Conservation (phyloP, 2,113 vertebrate species). For the Pseudopodoces humilis region DNA sequence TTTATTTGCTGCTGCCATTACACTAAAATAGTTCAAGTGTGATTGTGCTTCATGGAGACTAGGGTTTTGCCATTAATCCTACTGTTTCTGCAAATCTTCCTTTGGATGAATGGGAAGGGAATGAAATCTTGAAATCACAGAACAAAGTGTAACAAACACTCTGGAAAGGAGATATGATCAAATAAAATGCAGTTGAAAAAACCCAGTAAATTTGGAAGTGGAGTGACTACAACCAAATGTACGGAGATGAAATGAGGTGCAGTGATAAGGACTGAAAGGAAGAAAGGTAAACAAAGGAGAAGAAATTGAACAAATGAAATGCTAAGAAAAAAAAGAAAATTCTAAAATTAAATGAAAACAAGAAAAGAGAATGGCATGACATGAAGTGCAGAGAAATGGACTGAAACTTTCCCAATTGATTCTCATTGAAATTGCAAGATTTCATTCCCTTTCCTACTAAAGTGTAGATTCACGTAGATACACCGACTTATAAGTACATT, state of each 20-base stretch:
- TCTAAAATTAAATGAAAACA: not conserved
- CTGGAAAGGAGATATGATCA: not conserved
- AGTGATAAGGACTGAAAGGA: not conserved
- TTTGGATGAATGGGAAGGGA: not conserved
- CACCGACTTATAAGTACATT: not conserved
- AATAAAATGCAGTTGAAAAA: not conserved
- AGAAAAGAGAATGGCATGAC: not conserved
- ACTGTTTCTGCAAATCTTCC: not conserved
- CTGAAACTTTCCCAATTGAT: not conserved
- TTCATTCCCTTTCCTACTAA: not conserved
- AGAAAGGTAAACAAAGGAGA: not conserved
- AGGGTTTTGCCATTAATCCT: not conserved
- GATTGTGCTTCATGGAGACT: not conserved
- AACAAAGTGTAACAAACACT: not conserved
- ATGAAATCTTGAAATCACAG: not conserved
- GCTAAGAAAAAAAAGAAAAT: not conserved
- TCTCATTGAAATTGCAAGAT: not conserved
- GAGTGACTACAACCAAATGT: not conserved
- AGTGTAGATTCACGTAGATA: not conserved
- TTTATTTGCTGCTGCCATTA: not conserved
- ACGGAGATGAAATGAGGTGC: not conserved
- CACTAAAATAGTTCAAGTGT: not conserved
- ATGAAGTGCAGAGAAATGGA: not conserved
- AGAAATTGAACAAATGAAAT: not conserved
- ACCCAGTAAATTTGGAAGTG: not conserved